Conservation (phyloP, 2,888 invertebrate genomes). For the Cheilosia vulpina region DNA sequence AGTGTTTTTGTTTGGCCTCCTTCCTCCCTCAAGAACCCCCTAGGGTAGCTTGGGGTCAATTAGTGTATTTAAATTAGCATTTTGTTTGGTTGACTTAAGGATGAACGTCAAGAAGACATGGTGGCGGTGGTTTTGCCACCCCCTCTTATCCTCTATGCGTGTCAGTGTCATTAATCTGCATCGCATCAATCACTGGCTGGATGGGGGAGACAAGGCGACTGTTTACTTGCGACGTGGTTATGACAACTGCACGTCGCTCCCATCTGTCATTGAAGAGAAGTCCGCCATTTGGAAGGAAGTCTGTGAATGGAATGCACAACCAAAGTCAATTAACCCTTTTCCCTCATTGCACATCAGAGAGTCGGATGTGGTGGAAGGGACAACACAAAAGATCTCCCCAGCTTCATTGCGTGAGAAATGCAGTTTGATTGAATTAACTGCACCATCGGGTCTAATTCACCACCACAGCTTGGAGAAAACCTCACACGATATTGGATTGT, state of each 20-base stretch:
- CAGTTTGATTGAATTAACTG: slow-evolving; percentile 40
- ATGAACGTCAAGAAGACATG: slow-evolving; percentile 53
- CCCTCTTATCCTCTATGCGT: slow-evolving; percentile 8
- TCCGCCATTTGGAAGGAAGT: slow-evolving; percentile 59
- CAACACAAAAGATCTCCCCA: slow-evolving; percentile 32
- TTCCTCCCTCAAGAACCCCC: slow-evolving; percentile 16
- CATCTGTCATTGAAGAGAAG: slow-evolving; percentile 52
- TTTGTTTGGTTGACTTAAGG: slow-evolving; percentile 72
- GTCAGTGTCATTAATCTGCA: slow-evolving; percentile 75
- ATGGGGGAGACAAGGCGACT: slow-evolving; percentile 40
- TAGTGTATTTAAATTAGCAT: slow-evolving; percentile 73
- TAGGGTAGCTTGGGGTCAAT: slow-evolving; percentile 65
- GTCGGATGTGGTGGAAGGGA: slow-evolving; percentile 31
- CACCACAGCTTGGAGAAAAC: slow-evolving; percentile 30
- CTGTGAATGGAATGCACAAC: slow-evolving; percentile 60
- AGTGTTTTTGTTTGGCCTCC: slow-evolving; percentile 60
- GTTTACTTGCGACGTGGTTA: slow-evolving; percentile 62
- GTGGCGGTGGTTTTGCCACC: background rate
- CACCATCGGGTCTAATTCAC: slow-evolving; percentile 39
- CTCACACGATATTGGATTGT: slow-evolving; percentile 38
- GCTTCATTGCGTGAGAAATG: slow-evolving; percentile 56
- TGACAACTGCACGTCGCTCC: slow-evolving; percentile 67
- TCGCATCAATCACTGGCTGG: slow-evolving; percentile 71
- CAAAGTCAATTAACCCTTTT: slow-evolving; percentile 65
- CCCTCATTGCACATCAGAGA: slow-evolving; percentile 9